A percentile compares a stretch with the other conserved stretches of the same genome.
Conservation (phyloP, 2,113 vertebrate genomes). For the Aramus guarauna region DNA sequence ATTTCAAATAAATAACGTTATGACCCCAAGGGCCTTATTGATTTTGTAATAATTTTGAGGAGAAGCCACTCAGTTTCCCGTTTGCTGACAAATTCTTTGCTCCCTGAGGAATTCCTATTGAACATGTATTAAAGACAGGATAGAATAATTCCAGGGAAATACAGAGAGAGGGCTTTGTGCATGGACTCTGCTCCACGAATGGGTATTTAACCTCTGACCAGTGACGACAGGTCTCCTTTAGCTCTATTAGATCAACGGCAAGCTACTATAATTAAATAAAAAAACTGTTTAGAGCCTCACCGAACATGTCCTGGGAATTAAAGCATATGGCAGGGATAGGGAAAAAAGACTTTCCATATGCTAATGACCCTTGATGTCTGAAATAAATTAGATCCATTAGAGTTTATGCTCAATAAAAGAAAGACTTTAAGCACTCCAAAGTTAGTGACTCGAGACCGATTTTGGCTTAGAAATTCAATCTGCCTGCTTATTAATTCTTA, state of each 20-base stretch:
- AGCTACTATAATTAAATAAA: conserved; percentile 77
- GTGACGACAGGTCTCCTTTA: conserved; percentile 60
- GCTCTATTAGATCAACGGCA: conserved; percentile 68
- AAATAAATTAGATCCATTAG: conserved; percentile 85
- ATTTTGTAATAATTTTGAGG: conserved; percentile 71
- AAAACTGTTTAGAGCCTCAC: conserved; percentile 71
- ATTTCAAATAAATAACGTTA: conserved; percentile 59
- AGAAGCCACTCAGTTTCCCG: conserved; percentile 50
- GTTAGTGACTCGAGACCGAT: conserved; percentile 84
- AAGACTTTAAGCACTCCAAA: conserved; percentile 86
- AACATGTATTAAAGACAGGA: conserved; percentile 25
- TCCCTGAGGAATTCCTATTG: conserved; percentile 50
- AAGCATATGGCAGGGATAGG: conserved; percentile 77
- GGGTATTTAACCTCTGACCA: conserved; percentile 76
- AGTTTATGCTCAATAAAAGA: conserved; percentile 84
- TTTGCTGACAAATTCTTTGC: conserved; percentile 58
- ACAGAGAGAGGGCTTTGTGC: conserved; percentile 14
- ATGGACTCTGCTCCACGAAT: conserved; percentile 17
- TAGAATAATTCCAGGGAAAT: conserved; percentile 51
- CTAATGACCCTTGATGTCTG: conserved; percentile 81
- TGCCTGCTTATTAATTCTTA: conserved; percentile 82
- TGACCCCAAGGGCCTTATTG: conserved; percentile 47
- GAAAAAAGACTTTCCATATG: conserved; percentile 79
- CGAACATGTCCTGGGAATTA: conserved; percentile 74
- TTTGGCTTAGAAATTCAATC: conserved; percentile 85